phyloP scores from a whole-genome alignment of 1,140 invertebrate species.

The Sycophila sp. region DNA sequence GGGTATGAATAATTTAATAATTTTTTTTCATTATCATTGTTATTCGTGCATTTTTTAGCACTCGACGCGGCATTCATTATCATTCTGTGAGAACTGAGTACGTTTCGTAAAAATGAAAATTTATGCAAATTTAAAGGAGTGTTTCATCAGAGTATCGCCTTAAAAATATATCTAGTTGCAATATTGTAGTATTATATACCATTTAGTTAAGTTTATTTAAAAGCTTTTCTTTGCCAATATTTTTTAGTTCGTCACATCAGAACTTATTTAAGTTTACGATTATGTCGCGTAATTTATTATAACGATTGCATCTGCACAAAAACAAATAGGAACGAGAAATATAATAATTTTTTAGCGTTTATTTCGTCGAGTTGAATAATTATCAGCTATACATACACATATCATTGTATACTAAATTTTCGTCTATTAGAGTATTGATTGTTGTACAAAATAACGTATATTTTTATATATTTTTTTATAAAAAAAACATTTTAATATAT shows the following conservation, averaged over 20 bases:
- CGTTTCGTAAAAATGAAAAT: too few species aligned
- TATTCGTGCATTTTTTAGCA: too few species aligned
- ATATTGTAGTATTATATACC: not conserved
- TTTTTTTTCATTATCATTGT: too few species aligned
- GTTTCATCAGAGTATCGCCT: not conserved
- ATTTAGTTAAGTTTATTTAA: not conserved
- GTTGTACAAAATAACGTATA: slow-evolving; percentile 36
- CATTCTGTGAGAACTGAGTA: too few species aligned
- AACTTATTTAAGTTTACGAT: too few species aligned
- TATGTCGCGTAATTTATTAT: not conserved
- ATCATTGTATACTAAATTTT: slow-evolving; percentile 31
- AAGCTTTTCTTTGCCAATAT: not conserved
- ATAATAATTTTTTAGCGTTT: slow-evolving; percentile 11
- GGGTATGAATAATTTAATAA: too few species aligned
- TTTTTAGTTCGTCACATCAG: too few species aligned
- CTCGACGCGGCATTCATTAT: too few species aligned
- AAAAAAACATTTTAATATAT: slow-evolving; percentile 19
- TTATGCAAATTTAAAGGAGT: too few species aligned
- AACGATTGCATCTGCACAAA: not conserved
- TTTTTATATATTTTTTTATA: slow-evolving; percentile 38
- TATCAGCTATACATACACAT: slow-evolving; percentile 20
- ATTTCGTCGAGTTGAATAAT: not conserved
- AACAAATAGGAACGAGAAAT: too few species aligned
- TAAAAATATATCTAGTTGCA: not conserved
- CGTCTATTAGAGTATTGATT: slow-evolving; percentile 15